A percentile compares a stretch with the other conserved stretches of the same genome.
phyloP scores from a whole-genome alignment of 2,888 invertebrate genomes.

The Sinelater perroti region DNA sequence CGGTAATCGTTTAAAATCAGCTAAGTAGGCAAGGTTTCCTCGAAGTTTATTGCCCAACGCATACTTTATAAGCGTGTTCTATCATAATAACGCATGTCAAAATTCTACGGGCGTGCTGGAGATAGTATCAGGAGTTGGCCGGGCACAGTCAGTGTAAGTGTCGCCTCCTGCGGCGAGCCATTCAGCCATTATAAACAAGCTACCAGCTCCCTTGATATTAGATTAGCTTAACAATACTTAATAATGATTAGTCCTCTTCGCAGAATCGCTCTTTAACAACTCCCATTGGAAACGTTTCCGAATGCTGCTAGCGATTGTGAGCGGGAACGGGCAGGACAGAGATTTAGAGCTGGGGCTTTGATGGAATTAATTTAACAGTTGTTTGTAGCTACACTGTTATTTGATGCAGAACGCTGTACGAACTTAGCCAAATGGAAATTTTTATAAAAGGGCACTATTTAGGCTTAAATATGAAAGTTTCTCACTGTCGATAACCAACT shows the following conservation, averaged over 20 bases:
- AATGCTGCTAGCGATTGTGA: conserved; percentile 12
- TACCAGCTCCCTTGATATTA: conserved; percentile 49
- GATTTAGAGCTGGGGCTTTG: too few species aligned
- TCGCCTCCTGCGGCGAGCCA: conserved; percentile 58
- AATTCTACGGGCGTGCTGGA: conserved; percentile 52
- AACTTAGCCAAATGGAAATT: too few species aligned
- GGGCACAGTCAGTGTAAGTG: conserved; percentile 55
- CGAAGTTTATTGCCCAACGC: conserved; percentile 37
- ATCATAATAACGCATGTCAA: conserved; percentile 52
- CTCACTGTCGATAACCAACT: too few species aligned
- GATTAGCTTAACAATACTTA: conserved; percentile 44
- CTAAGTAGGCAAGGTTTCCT: conserved; percentile 34
- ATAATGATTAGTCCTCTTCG: conserved; percentile 41
- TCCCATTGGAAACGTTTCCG: conserved; percentile 10
- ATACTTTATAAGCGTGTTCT: conserved; percentile 44
- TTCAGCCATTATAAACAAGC: conserved; percentile 58
- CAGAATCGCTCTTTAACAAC: conserved; percentile 31
- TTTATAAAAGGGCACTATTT: too few species aligned
- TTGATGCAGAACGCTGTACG: too few species aligned
- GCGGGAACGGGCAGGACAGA: neutral
- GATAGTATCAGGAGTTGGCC: conserved; percentile 53
- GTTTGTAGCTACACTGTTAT: too few species aligned
- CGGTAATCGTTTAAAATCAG: conserved; percentile 35
- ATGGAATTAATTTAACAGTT: too few species aligned
- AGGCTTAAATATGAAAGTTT: too few species aligned